Evolutionary conservation across 53 echinoderm and acorn worm species (phyloP), one percentile per base, ranked within the genome.

Genomic region (Hippasteria phrygiana): DNA sequence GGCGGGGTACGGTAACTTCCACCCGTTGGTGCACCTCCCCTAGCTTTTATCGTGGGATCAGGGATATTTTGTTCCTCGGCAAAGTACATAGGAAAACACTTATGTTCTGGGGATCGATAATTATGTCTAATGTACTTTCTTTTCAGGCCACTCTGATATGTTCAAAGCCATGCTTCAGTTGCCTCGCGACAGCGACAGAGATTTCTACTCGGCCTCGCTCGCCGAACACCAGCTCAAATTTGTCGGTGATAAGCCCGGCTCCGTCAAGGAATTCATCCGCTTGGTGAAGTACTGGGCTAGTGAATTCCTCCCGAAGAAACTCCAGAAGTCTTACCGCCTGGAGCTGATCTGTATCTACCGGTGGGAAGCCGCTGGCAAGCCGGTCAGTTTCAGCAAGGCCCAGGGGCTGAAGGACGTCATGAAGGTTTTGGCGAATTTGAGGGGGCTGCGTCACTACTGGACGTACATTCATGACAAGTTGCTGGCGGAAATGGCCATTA

Each of bases 211-310:
- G 1, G 88, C 88, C 29, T 54, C 74, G 11, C 76, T 88, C 14
- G 73, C 27, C 59, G 40, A 59, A 3, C 75, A 39, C n/a, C 88
- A 88, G 43, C 51, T 75, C 9, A 6, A 43, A n/a, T 88, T 88
- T 62, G 55, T 88, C 41, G 37, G 14, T 36, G 5, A 43, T 12
- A 51, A 75, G 29, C 88, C 75, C 22, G 42, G 55, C 16, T 13
- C 37, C 51, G 75, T 88, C 20, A 88, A 88, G 62, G 74, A 75
- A 11, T 43, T 88, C 6, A 75, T 88, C 43, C 74, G 88, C 35
- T 27, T 88, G n/a, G 88, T 88, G 27, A 88, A 88, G 42, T 75
- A 88, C 75, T 88, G 88, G 88, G 74, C 74, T n/a, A 53, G 22
- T 11, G 43, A 62, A 13, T 73, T 0, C 50, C 71, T 42, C 24